Conservation (phyloP, 2,797 vertebrate species). For the Anabacerthia variegaticeps region DNA sequence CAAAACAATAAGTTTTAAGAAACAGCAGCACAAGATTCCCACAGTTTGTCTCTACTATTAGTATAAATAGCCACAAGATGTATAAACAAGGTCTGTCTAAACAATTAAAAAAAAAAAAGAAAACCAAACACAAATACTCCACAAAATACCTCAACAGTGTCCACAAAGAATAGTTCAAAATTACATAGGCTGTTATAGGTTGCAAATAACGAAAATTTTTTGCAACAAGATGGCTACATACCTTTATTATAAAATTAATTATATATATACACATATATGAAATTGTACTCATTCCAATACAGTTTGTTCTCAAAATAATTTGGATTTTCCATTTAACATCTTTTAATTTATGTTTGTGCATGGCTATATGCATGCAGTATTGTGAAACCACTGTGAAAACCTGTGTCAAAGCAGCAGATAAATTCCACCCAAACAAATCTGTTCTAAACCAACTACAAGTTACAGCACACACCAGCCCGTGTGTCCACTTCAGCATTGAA, state of each 20-base stretch:
- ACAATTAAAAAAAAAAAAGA: not conserved
- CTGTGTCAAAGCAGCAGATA: rapidly evolving
- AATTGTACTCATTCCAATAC: not conserved
- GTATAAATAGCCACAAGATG: not conserved
- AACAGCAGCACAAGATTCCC: not conserved
- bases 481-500: not conserved
- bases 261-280: not conserved
- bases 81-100: not conserved
- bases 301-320: not conserved
- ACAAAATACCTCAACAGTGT: not conserved
- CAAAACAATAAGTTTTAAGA: not conserved
- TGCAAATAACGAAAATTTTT: not conserved
- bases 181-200: not conserved
- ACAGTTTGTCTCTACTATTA: not conserved
- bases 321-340: not conserved
- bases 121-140: not conserved
- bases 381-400: not conserved
- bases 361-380: not conserved
- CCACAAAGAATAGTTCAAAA: not conserved
- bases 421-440: not conserved
- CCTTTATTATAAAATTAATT: not conserved
- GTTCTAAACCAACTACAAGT: not conserved
- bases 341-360: not conserved
- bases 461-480: rapidly evolving
- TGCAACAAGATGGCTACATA: not conserved